A percentile compares a stretch with the other conserved stretches of the same genome.
Evolutionary conservation across 2,113 vertebrate genomes (phyloP).

Genomic region (Colossoma macropomum): DNA sequence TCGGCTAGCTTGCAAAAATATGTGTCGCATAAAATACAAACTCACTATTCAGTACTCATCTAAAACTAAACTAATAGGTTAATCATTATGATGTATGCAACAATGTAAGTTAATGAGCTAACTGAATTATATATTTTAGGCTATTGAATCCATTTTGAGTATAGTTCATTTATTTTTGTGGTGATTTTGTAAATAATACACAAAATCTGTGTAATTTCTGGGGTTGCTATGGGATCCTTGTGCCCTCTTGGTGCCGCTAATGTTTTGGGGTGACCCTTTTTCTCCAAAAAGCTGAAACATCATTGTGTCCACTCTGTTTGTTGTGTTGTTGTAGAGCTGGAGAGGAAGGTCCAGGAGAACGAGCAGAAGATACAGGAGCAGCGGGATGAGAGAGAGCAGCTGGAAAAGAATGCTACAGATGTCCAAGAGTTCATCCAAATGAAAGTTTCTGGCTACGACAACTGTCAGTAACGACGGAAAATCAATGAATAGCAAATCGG

Average conservation of each 20-base stretch:
- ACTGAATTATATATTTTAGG: too few relatives aligned
- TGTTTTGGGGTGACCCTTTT: background rate
- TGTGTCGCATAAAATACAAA: too few relatives aligned
- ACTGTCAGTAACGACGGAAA: conserved; percentile 64
- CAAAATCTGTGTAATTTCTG: too few relatives aligned
- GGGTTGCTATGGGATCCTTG: background rate
- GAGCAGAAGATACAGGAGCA: conserved; percentile 77
- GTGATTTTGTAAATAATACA: too few relatives aligned
- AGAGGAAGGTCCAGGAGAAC: conserved; percentile 78
- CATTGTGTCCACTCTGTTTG: background rate
- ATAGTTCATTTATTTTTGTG: too few relatives aligned
- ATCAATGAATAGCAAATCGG: background rate
- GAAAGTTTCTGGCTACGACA: conserved; percentile 72
- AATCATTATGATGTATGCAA: too few relatives aligned
- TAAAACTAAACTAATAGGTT: too few relatives aligned
- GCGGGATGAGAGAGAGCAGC: conserved; percentile 66
- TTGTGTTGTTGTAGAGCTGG: conserved; percentile 73
- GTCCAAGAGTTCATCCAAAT: conserved; percentile 73
- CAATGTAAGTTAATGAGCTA: too few relatives aligned
- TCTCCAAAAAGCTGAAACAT: background rate
- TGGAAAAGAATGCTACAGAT: conserved; percentile 73
- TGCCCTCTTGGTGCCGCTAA: background rate
- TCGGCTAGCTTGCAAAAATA: too few relatives aligned
- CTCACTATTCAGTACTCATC: too few relatives aligned
- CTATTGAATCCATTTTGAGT: too few relatives aligned